phyloP scores from a whole-genome alignment of 2,113 vertebrate genomes.

The Eublepharis macularius region DNA sequence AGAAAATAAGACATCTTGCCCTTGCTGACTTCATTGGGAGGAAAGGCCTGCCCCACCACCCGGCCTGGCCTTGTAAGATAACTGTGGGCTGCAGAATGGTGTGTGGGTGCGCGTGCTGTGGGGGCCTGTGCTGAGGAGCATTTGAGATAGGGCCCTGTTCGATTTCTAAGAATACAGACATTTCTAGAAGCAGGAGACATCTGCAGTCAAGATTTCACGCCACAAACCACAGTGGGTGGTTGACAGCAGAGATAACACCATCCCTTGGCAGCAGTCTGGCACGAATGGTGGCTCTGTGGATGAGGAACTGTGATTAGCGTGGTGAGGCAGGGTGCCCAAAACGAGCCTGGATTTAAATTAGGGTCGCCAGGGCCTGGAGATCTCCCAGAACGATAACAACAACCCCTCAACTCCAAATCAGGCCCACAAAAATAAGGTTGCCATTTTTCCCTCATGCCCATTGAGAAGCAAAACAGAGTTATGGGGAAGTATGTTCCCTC shows the following conservation, averaged over 20 bases:
- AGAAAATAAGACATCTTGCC: background rate
- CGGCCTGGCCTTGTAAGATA: slow-evolving; percentile 1
- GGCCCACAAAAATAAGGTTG: background rate
- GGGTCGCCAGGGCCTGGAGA: too few species aligned
- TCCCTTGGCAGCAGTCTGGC: background rate
- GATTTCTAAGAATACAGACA: background rate
- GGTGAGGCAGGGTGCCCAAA: background rate
- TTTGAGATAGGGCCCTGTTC: background rate
- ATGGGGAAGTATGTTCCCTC: too few species aligned
- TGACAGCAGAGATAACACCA: background rate
- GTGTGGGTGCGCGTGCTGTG: background rate
- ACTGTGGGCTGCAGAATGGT: background rate
- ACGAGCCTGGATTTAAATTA: background rate
- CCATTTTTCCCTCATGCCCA: too few species aligned
- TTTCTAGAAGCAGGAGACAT: background rate
- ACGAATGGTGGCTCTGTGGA: background rate
- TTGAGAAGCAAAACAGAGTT: too few species aligned
- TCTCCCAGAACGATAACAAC: too few species aligned
- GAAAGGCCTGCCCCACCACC: too few species aligned
- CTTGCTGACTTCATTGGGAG: background rate
- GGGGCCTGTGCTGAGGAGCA: too few species aligned
- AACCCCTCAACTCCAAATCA: too few species aligned
- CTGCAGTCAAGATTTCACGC: background rate
- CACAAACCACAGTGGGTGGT: background rate
- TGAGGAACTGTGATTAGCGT: background rate